Conservation (phyloP, 2,113 vertebrate genomes). For the Pitta sordida region DNA sequence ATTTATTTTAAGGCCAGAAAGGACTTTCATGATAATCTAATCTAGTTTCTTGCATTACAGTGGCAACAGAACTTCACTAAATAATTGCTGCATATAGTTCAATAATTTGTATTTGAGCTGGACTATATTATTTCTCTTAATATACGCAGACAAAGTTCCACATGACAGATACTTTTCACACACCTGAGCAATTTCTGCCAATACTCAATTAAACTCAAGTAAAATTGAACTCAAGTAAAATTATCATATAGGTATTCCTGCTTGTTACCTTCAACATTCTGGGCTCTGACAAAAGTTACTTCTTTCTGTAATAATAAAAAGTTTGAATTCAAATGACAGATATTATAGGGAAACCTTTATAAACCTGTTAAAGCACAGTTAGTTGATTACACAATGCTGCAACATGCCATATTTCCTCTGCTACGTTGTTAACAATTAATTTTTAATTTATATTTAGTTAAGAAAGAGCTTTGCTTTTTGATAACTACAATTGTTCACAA, state of each 20-base stretch:
- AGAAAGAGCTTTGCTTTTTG: background rate
- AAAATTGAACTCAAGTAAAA: background rate
- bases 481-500: background rate
- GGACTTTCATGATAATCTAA: background rate
- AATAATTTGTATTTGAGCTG: background rate
- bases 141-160: background rate
- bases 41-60: background rate
- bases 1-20: background rate
- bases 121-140: background rate
- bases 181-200: background rate
- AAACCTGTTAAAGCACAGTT: background rate
- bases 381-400: background rate
- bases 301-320: background rate
- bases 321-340: background rate
- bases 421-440: background rate
- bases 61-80: background rate
- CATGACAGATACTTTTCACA: background rate
- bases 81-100: background rate
- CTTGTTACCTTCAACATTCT: background rate
- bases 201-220: background rate
- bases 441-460: background rate
- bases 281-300: background rate
- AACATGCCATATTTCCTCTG: background rate
- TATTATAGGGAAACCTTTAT: background rate
- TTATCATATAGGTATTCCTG: background rate